Evolutionary conservation across 2,888 invertebrate species (phyloP), one percentile per base, ranked within the genome.

Genomic region (Ichneumoninae sp.): DNA sequence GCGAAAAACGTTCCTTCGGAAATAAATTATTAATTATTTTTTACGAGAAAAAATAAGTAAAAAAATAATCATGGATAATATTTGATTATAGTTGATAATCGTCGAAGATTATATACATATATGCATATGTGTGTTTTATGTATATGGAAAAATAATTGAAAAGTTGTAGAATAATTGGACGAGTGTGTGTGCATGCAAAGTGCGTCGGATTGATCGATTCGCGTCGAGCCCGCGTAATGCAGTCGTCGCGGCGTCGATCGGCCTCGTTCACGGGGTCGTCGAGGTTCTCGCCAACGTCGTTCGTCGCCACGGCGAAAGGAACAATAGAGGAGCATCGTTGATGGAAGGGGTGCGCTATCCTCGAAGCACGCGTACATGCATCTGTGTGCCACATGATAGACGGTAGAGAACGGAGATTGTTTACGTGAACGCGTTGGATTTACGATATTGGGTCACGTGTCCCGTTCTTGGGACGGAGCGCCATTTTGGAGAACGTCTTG

Each of bases 171-270:
- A 60, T 33, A 65, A 70, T 50, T 30, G 2, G n/a, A 33, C 5
- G 65, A 40, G 66, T 40, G 66, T 66, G 40, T 63, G 60, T 33
- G 22, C n/a, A 26, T 13, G 13, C 13, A 75, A 30, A 60, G 77
- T 83, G 68, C 71, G 19, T 68, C 60, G 68, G 68, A 68, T 68
- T 81, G 30, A 52, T 54, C 22, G 68, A 8, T 26, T 44, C 54
- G 19, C 22, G 47, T 75, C 54, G 6, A 66, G 69, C 44, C 73
- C 44, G 63, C 77, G 74, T 47, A 30, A 83, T 82, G 84, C 52
- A 40, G 65, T 74, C 26, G 65, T 74, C 77, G 22, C 33, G 54
- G 19, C 10, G 40, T 6, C n/a, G 74, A 52, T 75, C 75, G 70
- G 44, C 57, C 78, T 77, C 69, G 66, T 73, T 36, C 13, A 13